Evolutionary conservation across 2,888 invertebrate genomes (phyloP).

Genomic region (Ormyrus pomaceus): DNA sequence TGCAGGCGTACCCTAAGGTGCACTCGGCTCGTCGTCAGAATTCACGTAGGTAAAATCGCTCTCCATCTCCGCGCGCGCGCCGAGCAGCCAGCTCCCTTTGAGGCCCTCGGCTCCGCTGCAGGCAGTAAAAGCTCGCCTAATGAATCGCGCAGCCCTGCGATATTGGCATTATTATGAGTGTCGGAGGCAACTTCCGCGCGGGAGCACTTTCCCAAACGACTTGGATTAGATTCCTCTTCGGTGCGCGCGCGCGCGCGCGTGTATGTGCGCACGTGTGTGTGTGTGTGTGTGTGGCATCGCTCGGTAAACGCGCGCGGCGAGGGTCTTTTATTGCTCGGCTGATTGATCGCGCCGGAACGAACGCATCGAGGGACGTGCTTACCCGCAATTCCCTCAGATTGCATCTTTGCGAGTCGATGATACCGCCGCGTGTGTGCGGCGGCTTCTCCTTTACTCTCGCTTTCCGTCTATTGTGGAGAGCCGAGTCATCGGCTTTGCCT

Average conservation of each 20-base stretch:
- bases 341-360: conserved; percentile 17
- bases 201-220: conserved; percentile 20
- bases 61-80: no score
- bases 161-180: conserved; percentile 28
- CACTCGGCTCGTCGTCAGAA: no score
- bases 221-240: conserved; percentile 17
- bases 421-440: not conserved
- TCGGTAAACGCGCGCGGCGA: not conserved
- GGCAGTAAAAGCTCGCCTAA: not conserved
- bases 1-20: no score
- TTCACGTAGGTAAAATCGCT: no score
- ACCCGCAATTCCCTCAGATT: conserved; percentile 41
- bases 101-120: not conserved
- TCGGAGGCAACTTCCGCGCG: not conserved
- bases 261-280: no score
- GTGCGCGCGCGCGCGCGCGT: no score
- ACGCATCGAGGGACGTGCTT: conserved; percentile 1
- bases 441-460: not conserved
- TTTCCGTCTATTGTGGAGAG: not conserved
- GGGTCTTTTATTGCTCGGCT: conserved; percentile 29
- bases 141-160: not conserved
- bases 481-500: not conserved
- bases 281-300: no score
- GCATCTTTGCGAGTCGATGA: conserved; percentile 29
- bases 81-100: conserved; percentile 7